Evolutionary conservation across 1,140 invertebrate genomes (phyloP), one percentile per base, ranked within the genome.

Genomic region (Coptotermes formosanus): DNA sequence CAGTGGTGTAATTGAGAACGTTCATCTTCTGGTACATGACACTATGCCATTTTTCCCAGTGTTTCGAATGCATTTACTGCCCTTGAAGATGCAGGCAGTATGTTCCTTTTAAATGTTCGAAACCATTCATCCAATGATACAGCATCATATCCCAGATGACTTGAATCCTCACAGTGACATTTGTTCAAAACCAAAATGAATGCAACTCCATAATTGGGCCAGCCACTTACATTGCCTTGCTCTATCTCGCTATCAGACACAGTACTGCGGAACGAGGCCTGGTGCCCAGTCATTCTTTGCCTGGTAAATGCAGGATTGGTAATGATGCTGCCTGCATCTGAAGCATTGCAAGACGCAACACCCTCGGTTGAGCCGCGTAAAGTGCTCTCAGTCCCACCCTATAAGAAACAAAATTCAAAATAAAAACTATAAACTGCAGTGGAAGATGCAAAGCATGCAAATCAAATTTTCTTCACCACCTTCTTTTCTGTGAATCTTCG

Each of bases 201-300:
- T 21, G 52, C 19, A 55, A 55, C 14, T 55, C 14, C 0, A 16
- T 55, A 21, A 55, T 19, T 55, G 6, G 64, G 64, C 14, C 12
- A 16, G 25, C 82, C 89, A 94, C 95, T 95, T 93, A 97, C 96
- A 93, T 96, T 96, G 90, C 95, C 94, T 90, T 95, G 95, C 92
- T 97, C 96, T 89, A 97, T 94, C 93, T 98, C 98, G 89, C 96
- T 98, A 92, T 99, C 98, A 88, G 97, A 98, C 87, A 98, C 95
- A 85, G 97, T 97, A 88, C 96, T 97, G 88, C 97, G 94, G 91
- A 96, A 95, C 82, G 96, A 96, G 89, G 92, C 90, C 82, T 91
- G 90, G 89, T 93, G 92, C 89, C 87, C 91, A 89, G 89, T 87
- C 64, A 75, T 6, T 85, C 90, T 88, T 85, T 90, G 89, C 81